Evolutionary conservation across 2,888 invertebrate species (phyloP), one percentile per base, ranked within the genome.

Genomic region (Ecliptopera silaceata): DNA sequence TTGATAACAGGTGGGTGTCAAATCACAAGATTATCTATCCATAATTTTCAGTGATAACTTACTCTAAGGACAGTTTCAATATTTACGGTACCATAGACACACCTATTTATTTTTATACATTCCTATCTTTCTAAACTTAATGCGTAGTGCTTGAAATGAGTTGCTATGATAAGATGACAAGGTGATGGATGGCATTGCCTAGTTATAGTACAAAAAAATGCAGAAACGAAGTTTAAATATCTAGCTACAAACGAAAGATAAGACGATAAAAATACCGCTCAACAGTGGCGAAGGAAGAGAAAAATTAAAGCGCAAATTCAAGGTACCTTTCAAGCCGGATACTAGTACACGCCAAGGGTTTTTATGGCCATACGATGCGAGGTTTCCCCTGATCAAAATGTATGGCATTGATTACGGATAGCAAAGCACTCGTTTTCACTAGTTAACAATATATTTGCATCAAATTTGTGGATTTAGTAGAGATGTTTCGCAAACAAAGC

Each of bases 311-410:
- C 26, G 26, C 15, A 42, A 41, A 32, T 42, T 13, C 22, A 36
- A 65, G 0, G 1, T 94, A 95, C 95, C 95, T 95, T 96, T 96
- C 75, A 97, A 91, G 83, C 97, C 97, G 75, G 96, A 96, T 72
- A 97, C 96, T 80, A 96, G 93, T 72, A 96, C 96, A 85, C 96
- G 93, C 96, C 96, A 96, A 84, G 96, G 96, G 92, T 95, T 95
- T 91, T 94, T 95, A 91, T 96, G 95, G 91, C 95, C 95, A 87
- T 96, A 96, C 46, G 96, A 96, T 85, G 96, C 96, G 80, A 96
- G 93, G 92, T 96, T 96, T 89, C 96, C 96, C 86, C 96, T 94
- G 79, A 97, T 95, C 92, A 97, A 93, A 93, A 97, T 96, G 94
- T 97, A 97, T 92, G 96, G 97, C 97, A 97, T 97, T 91, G 90